Evolutionary conservation across 2,113 vertebrate genomes (phyloP), one percentile per base, ranked within the genome.

Genomic region (Colaptes auratus): DNA sequence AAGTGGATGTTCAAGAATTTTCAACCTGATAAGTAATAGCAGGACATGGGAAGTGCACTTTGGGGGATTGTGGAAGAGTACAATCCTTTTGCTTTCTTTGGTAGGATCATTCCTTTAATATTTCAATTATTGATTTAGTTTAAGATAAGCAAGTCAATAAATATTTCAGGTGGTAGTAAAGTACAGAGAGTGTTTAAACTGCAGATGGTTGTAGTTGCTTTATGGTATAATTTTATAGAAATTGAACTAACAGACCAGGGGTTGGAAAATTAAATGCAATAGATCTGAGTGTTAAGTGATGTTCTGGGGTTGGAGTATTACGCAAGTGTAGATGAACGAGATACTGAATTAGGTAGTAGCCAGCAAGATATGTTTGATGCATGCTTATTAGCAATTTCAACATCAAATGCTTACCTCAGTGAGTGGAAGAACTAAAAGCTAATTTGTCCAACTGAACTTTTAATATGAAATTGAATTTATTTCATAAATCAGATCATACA

Each of bases 121-220:
- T 92, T 93, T 86, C 65, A 95, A 92, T 92, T 90, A 90, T 81
- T 90, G 71, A 80, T 94, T 81, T 72, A 14, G 7, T 72, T 92
- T 90, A 89, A 88, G 86, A 77, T 25, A 58, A 33, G 52, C 42
- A 55, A 69, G 25, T 15, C 42, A 76, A 83, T 93, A 93, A 92
- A 88, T 95, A 94, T 94, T 96, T 96, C 63, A 93, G 58, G 65
- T 39, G 58, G n/a, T 65, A 60, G 67, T 64, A 24, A 83, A 86
- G 44, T 39, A 64, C 82, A 88, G 46, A 84, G 44, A 56, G n/a
- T n/a, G n/a, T n/a, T n/a, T n/a, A n/a, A n/a, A n/a, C n/a, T n/a
- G n/a, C n/a, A n/a, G n/a, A n/a, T n/a, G n/a, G n/a, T n/a, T n/a
- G n/a, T n/a, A n/a, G 50, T 30, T 82, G 52, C 70, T 82, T 91